Conservation (phyloP, 2,888 invertebrate species). For the Thymelicus sylvestris region DNA sequence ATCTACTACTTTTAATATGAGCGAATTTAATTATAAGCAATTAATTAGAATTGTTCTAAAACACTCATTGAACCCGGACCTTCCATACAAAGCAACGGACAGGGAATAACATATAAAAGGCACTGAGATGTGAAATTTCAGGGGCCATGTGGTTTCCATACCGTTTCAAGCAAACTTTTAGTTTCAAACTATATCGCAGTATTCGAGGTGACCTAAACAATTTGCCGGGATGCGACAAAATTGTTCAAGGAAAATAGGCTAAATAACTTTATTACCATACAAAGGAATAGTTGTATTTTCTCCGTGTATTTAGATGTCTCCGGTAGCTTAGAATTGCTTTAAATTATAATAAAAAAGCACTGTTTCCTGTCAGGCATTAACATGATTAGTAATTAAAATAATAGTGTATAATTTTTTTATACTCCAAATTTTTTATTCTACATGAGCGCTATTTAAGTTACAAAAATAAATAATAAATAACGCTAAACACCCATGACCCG, state of each 20-base stretch:
- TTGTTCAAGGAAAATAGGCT: constrained; percentile 2
- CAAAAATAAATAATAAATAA: too few relatives aligned
- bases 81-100: background rate
- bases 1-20: too few relatives aligned
- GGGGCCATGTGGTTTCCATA: constrained; percentile 42
- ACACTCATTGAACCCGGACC: background rate
- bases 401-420: too few relatives aligned
- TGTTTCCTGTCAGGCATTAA: too few relatives aligned
- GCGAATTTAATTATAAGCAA: too few relatives aligned
- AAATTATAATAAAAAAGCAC: too few relatives aligned
- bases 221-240: constrained; percentile 17
- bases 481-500: too few relatives aligned
- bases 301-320: background rate
- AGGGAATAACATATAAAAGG: constrained; percentile 2
- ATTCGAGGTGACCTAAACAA: constrained; percentile 20
- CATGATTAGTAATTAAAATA: too few relatives aligned
- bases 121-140: constrained; percentile 44
- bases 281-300: background rate
- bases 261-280: constrained; percentile 1
- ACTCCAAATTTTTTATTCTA: too few relatives aligned
- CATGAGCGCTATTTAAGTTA: too few relatives aligned
- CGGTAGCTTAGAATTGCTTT: background rate
- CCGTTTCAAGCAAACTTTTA: constrained; percentile 33
- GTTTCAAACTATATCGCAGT: constrained; percentile 21
- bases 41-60: constrained; percentile 3